Percentiles rank a stretch among this genome's conserved stretches.
Conservation (phyloP, 2,113 vertebrate genomes). For the Toxotes chatareus region DNA sequence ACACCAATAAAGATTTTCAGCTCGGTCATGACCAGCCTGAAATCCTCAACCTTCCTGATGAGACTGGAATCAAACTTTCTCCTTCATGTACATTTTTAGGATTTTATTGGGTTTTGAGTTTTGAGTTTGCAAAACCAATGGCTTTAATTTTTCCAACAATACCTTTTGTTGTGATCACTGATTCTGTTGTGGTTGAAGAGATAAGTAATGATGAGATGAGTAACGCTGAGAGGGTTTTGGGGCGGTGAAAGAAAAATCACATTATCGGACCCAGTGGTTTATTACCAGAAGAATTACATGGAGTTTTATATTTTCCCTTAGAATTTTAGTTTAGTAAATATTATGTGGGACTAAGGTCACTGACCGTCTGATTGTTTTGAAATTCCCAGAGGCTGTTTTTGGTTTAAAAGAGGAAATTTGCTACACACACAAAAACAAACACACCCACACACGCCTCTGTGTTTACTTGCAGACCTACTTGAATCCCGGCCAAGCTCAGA, state of each 20-base stretch:
- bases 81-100: background rate
- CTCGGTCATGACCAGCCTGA: background rate
- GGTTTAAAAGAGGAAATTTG: background rate
- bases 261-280: too few relatives aligned
- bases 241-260: too few relatives aligned
- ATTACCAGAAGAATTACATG: too few relatives aligned
- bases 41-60: background rate
- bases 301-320: background rate
- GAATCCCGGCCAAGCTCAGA: slow-evolving; percentile 6
- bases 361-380: background rate
- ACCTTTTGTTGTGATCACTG: too few relatives aligned
- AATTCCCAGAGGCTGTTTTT: background rate
- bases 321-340: background rate
- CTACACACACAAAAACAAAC: background rate
- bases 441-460: background rate
- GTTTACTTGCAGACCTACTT: background rate
- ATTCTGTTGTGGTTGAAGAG: too few relatives aligned
- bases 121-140: too few relatives aligned
- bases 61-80: background rate
- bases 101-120: background rate
- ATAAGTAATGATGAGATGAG: too few relatives aligned
- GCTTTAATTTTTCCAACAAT: too few relatives aligned
- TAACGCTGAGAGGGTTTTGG: too few relatives aligned
- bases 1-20: slow-evolving; percentile 30
- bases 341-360: background rate